Percentiles rank a stretch among this genome's conserved stretches.
phyloP scores from a whole-genome alignment of 2,888 invertebrate genomes.

The Thera britannica region DNA sequence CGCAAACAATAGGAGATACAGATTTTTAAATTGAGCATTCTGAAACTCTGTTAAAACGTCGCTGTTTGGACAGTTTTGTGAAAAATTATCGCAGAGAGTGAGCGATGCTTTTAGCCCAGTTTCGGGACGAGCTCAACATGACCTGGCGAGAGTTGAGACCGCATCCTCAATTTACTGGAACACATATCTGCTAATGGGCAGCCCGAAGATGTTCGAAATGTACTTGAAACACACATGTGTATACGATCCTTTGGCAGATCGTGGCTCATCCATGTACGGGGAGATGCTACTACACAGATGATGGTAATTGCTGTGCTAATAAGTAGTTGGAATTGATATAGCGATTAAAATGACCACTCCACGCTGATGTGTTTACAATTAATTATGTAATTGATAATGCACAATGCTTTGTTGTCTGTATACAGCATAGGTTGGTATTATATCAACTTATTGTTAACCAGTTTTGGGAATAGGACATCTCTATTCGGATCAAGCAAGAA shows the following conservation, averaged over 20 bases:
- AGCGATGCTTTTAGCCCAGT: conserved; percentile 74
- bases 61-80: conserved; percentile 59
- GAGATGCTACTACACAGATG: neutral
- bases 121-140: conserved; percentile 65
- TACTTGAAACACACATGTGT: neutral
- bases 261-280: neutral
- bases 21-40: conserved; percentile 54
- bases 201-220: conserved; percentile 7
- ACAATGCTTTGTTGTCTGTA: too few relatives aligned
- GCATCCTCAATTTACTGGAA: conserved; percentile 65
- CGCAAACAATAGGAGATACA: conserved; percentile 40
- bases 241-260: too few relatives aligned
- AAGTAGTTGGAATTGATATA: too few relatives aligned
- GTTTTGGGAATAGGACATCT: too few relatives aligned
- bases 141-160: conserved; percentile 67
- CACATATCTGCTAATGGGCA: conserved; percentile 47
- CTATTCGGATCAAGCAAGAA: too few relatives aligned
- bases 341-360: neutral
- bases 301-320: neutral
- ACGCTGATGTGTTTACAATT: neutral
- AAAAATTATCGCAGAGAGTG: conserved; percentile 64
- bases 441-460: too few relatives aligned
- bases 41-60: conserved; percentile 61
- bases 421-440: too few relatives aligned
- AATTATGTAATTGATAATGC: neutral